Percentiles rank a stretch among this genome's conserved stretches.
Conservation (phyloP, 2,797 vertebrate genomes). For the Sternarchorhynchus goeldii region DNA sequence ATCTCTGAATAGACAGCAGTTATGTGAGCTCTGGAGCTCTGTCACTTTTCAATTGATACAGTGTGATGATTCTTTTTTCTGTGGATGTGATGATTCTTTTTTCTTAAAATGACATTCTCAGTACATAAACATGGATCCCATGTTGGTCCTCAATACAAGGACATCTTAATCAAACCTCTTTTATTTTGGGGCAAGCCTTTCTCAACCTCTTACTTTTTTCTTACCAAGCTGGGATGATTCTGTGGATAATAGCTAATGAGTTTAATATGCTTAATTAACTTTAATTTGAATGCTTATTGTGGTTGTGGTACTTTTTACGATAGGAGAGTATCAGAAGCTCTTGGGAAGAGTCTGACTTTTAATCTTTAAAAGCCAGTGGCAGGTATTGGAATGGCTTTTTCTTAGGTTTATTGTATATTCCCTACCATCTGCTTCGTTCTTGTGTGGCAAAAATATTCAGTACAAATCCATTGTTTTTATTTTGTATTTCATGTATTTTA, state of each 20-base stretch:
- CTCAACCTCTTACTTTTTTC: constrained; percentile 32
- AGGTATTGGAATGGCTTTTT: not conserved
- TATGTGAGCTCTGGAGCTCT: too few relatives aligned
- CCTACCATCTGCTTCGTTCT: not conserved
- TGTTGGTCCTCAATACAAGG: constrained; percentile 26
- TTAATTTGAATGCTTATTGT: constrained; percentile 7
- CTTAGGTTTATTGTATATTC: not conserved
- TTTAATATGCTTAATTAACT: constrained; percentile 52
- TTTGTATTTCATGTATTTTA: not conserved
- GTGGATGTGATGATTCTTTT: not conserved
- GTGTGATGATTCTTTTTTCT: too few relatives aligned
- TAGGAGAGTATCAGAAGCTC: not conserved
- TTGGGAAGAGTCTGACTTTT: not conserved
- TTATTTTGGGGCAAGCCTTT: constrained; percentile 35
- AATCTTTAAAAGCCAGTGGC: not conserved
- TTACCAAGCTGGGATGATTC: constrained; percentile 34
- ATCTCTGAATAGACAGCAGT: too few relatives aligned
- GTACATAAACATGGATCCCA: constrained; percentile 12
- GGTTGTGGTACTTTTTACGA: not conserved
- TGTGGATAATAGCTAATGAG: constrained; percentile 52
- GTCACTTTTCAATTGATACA: too few relatives aligned
- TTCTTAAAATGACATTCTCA: not conserved
- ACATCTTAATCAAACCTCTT: constrained; percentile 44
- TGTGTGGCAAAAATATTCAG: too few relatives aligned
- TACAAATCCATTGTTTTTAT: not conserved